Conservation (phyloP, 2,888 invertebrate species). For the Biston stratarius region DNA sequence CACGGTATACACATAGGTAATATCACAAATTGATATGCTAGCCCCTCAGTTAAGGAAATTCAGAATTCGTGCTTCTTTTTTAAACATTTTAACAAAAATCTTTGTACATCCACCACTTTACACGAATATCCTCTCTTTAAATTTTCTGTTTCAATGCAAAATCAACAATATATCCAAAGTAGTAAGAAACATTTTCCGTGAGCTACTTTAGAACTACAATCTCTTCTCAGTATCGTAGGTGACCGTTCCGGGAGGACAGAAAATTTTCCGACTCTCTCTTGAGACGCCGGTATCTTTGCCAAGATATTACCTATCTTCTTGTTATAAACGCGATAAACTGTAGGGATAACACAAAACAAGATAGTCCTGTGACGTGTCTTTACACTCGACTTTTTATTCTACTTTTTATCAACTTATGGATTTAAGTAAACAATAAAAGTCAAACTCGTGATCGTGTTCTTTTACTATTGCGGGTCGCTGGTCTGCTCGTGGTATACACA, state of each 20-base stretch:
- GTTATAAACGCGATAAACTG: slow-evolving; percentile 5
- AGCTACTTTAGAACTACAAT: slow-evolving; percentile 4
- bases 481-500: too few species aligned
- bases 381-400: neutral
- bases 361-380: neutral
- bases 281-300: slow-evolving; percentile 22
- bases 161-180: slow-evolving; percentile 9
- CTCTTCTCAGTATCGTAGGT: slow-evolving; percentile 2
- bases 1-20: too few species aligned
- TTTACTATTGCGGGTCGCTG: too few species aligned
- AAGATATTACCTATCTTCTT: slow-evolving; percentile 13
- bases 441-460: too few species aligned
- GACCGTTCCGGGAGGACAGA: slow-evolving; percentile 11
- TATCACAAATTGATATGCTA: too few species aligned
- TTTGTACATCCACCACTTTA: neutral
- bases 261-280: slow-evolving; percentile 12
- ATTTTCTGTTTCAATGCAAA: neutral
- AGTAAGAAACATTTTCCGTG: slow-evolving; percentile 9
- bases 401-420: neutral
- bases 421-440: neutral
- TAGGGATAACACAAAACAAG: slow-evolving; percentile 2
- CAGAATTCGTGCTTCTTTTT: too few species aligned
- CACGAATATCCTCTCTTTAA: neutral
- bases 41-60: too few species aligned
- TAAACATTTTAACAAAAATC: neutral